Conservation (phyloP, 2,888 invertebrate genomes). For the Isotomurus palustris region DNA sequence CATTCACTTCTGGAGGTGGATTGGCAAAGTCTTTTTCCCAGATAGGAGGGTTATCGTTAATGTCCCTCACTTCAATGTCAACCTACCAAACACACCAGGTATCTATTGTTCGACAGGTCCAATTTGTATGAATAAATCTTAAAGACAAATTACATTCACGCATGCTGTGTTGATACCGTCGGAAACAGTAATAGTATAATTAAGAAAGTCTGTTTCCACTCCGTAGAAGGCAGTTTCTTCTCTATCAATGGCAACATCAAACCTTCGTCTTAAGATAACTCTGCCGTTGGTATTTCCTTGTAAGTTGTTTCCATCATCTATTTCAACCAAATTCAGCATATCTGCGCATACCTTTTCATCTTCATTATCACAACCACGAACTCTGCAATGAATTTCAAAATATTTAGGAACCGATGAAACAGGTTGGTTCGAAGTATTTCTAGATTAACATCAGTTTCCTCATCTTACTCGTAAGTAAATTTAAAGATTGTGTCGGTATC, state of each 20-base stretch:
- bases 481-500: conserved; percentile 58
- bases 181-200: conserved; percentile 10
- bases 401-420: not conserved
- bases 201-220: conserved; percentile 5
- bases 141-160: not conserved
- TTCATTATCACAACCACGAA: conserved; percentile 52
- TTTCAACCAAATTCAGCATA: conserved; percentile 16
- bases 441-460: not conserved
- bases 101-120: too few species aligned
- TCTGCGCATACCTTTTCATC: conserved; percentile 52
- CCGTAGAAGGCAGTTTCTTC: conserved; percentile 12
- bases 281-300: conserved; percentile 4
- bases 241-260: conserved; percentile 11
- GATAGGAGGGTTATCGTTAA: conserved; percentile 10
- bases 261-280: conserved; percentile 10
- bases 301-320: not conserved
- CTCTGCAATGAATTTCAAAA: not conserved
- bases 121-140: not conserved
- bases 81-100: not conserved
- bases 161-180: conserved; percentile 7
- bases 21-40: not conserved
- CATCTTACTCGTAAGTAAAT: conserved; percentile 59
- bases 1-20: not conserved
- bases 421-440: not conserved
- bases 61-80: not conserved